These are phyloP conservation scores for Mylabris phalerata DNA, from an alignment of 1,140 invertebrate genomes.

Conservation along the genomic window DNA sequence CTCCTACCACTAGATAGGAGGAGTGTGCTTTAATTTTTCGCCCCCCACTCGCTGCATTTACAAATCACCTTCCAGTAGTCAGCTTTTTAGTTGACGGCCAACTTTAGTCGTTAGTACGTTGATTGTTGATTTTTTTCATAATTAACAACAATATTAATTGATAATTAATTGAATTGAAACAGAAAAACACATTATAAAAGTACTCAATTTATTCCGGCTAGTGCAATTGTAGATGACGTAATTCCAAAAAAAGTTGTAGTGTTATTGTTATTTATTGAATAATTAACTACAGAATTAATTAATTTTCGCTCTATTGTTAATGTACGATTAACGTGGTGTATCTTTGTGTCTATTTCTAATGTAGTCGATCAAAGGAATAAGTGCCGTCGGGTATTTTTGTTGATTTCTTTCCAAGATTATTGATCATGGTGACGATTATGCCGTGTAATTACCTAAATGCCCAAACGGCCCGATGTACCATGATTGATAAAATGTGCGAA, in stretches of 20 bases:
- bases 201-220: too few species aligned
- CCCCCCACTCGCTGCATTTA: neutral
- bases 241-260: too few species aligned
- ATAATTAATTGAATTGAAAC: too few species aligned
- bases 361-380: neutral
- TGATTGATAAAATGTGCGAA: conserved; percentile 52
- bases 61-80: neutral
- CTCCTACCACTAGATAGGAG: conserved; percentile 18
- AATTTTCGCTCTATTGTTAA: neutral
- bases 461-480: conserved; percentile 45
- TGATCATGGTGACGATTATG: conserved; percentile 49
- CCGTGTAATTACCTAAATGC: conserved; percentile 47
- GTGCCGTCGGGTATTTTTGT: conserved; percentile 22
- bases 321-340: neutral
- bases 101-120: too few species aligned
- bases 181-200: too few species aligned
- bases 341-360: neutral
- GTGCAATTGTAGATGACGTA: too few species aligned
- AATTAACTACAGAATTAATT: neutral
- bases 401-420: too few species aligned
- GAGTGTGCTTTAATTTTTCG: too few species aligned
- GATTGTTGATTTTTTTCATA: too few species aligned
- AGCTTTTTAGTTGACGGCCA: too few species aligned
- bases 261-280: too few species aligned
- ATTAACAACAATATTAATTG: too few species aligned